These are phyloP conservation scores for Phaethornis superciliosus DNA, from an alignment of 2,113 vertebrate genomes.

Conservation along the genomic window DNA sequence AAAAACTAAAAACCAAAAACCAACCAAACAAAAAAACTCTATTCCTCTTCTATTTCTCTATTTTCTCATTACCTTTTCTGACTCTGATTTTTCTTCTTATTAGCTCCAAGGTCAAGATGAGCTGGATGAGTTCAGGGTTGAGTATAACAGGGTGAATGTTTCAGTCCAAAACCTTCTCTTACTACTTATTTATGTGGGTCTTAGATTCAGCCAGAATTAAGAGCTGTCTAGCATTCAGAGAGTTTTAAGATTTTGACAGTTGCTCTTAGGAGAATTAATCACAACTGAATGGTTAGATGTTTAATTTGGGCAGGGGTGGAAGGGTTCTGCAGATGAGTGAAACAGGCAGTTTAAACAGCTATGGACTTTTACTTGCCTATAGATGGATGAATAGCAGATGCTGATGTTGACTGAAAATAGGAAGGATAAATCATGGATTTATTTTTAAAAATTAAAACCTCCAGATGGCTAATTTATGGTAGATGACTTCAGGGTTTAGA, in stretches of 20 bases:
- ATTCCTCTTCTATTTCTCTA: not conserved
- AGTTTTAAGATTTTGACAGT: not conserved
- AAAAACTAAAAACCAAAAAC: too few relatives aligned
- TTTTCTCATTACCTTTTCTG: not conserved
- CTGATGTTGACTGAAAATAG: not conserved
- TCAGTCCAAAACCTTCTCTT: not conserved
- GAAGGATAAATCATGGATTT: not conserved
- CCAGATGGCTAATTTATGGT: conserved; percentile 44
- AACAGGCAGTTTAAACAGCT: not conserved
- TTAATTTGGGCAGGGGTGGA: not conserved
- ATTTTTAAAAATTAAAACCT: conserved; percentile 32
- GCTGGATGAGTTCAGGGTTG: not conserved
- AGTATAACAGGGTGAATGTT: accelerated
- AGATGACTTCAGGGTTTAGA: conserved; percentile 9
- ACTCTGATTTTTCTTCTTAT: not conserved
- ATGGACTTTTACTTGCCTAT: not conserved
- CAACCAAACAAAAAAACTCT: too few relatives aligned
- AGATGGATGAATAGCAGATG: not conserved
- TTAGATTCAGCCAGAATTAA: not conserved
- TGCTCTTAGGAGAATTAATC: not conserved
- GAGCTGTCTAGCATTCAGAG: not conserved
- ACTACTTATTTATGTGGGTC: not conserved
- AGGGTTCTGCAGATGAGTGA: not conserved
- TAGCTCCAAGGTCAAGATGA: not conserved
- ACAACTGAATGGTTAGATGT: not conserved